Conservation (phyloP, 2,888 invertebrate genomes). For the Abrostola tripartita region DNA sequence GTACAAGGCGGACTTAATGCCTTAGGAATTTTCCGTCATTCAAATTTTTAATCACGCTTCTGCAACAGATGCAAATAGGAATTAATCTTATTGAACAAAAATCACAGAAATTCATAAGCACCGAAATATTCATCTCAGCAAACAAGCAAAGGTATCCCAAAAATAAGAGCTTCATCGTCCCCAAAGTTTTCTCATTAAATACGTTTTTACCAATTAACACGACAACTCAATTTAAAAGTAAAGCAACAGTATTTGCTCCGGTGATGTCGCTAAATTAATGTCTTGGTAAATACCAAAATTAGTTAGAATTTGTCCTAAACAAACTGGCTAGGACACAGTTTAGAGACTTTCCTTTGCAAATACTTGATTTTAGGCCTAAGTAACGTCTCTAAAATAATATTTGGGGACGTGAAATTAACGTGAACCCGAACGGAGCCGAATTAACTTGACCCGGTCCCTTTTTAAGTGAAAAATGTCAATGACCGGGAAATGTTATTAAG, state of each 20-base stretch:
- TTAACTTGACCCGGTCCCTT: not conserved
- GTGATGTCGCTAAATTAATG: conserved; percentile 40
- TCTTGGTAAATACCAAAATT: conserved; percentile 49
- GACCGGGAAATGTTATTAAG: not conserved
- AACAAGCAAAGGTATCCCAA: too few relatives aligned
- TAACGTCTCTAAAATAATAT: conserved; percentile 44
- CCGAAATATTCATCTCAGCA: too few relatives aligned
- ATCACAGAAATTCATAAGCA: too few relatives aligned
- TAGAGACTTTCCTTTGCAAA: conserved; percentile 40
- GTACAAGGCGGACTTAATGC: too few relatives aligned
- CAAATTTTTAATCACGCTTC: too few relatives aligned
- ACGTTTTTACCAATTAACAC: conserved; percentile 25
- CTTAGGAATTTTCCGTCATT: too few relatives aligned
- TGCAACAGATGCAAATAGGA: too few relatives aligned
- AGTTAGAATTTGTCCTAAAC: conserved; percentile 51
- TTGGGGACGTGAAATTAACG: conserved; percentile 39
- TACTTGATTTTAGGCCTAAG: conserved; percentile 26
- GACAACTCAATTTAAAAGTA: conserved; percentile 39
- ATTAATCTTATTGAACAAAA: too few relatives aligned
- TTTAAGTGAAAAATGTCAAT: not conserved
- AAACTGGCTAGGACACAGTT: conserved; percentile 43
- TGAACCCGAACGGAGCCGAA: conserved; percentile 3
- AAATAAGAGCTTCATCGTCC: not conserved
- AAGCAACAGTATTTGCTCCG: conserved; percentile 25
- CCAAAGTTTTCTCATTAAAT: not conserved